Evolutionary conservation across 2,888 invertebrate genomes (phyloP).

Genomic region (Drosophila niveifrons): DNA sequence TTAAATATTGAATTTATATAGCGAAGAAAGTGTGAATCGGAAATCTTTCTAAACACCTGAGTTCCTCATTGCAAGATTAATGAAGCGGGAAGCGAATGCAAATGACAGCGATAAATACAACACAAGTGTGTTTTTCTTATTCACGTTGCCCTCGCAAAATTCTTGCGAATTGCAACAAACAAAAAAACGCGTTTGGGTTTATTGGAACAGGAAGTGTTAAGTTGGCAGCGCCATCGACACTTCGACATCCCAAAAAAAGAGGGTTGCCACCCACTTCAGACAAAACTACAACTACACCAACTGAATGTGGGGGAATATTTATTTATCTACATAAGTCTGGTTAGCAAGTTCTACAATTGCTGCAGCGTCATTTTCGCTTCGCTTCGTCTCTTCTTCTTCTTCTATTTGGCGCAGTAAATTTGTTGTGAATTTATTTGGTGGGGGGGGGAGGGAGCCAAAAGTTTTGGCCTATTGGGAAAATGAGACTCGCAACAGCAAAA

Average conservation of each 20-base stretch:
- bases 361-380: conserved; percentile 25
- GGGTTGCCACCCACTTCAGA: conserved; percentile 44
- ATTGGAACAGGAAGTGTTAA: conserved; percentile 23
- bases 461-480: conserved; percentile 63
- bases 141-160: neutral
- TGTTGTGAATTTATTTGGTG: conserved; percentile 59
- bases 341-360: conserved; percentile 22
- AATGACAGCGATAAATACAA: neutral
- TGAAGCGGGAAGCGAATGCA: conserved; percentile 4
- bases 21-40: neutral
- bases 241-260: conserved; percentile 12
- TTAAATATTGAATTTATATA: neutral
- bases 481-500: conserved; percentile 22
- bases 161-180: conserved; percentile 2
- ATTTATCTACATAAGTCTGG: conserved; percentile 23
- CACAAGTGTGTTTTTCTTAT: no score
- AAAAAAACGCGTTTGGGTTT: conserved; percentile 14
- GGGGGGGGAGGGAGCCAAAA: conserved; percentile 55
- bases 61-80: conserved; percentile 6
- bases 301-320: neutral
- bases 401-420: conserved; percentile 62
- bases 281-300: conserved; percentile 15
- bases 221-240: conserved; percentile 7
- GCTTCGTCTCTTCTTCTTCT: conserved; percentile 5
- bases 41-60: conserved; percentile 1